Percentiles rank a stretch among this genome's conserved stretches.
Evolutionary conservation across 35 echinoderm and acorn worm species (phyloP).

Genomic region (Eucidaris tribuloides): DNA sequence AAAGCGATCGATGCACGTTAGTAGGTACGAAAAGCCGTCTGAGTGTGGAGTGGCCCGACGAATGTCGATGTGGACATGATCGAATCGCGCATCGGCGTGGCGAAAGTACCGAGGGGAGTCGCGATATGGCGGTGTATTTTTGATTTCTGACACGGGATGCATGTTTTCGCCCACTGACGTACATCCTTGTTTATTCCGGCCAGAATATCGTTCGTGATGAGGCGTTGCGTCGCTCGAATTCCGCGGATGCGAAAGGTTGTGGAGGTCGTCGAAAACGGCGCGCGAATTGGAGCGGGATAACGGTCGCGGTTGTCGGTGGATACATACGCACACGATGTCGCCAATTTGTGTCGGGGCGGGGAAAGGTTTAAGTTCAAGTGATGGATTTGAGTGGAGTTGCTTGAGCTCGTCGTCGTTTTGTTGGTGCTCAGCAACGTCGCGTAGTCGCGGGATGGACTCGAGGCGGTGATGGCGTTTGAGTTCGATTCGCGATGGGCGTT

Average conservation of each 20-base stretch:
- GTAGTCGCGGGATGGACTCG: neutral
- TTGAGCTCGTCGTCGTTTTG: neutral
- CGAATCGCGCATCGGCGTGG: constrained; percentile 4
- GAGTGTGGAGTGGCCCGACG: constrained; percentile 13
- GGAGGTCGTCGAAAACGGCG: constrained; percentile 17
- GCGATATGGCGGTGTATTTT: constrained; percentile 33
- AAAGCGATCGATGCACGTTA: constrained; percentile 12
- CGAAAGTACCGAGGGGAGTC: constrained; percentile 21
- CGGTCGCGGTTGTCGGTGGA: constrained; percentile 13
- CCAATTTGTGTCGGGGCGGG: neutral
- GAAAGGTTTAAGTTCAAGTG: no score
- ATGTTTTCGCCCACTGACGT: constrained; percentile 6
- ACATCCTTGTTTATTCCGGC: constrained; percentile 11
- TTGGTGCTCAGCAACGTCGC: neutral
- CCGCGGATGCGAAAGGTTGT: constrained; percentile 36
- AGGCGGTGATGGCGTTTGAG: neutral
- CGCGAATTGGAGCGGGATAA: neutral
- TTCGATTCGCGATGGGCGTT: neutral
- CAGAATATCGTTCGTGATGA: constrained; percentile 37
- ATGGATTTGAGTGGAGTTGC: neutral
- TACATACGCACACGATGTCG: constrained; percentile 3
- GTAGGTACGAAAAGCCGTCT: constrained; percentile 4
- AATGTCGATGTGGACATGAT: constrained; percentile 44
- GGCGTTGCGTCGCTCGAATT: neutral
- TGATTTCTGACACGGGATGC: constrained; percentile 15